phyloP scores from a whole-genome alignment of 2,888 invertebrate genomes.

The Gastracanthus pulcherrimus region DNA sequence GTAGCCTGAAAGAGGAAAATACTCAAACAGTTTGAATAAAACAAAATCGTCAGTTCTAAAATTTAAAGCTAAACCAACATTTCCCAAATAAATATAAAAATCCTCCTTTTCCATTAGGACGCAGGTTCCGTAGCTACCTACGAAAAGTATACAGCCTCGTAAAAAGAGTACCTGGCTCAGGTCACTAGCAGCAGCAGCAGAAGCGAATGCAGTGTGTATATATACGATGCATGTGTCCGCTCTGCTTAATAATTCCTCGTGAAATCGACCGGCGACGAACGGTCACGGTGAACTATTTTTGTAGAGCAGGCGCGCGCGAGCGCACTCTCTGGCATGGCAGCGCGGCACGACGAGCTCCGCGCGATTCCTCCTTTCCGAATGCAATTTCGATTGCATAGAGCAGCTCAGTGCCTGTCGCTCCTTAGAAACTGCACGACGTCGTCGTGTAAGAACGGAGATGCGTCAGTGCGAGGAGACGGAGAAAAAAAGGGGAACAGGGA shows the following conservation, averaged over 20 bases:
- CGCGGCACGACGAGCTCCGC: background rate
- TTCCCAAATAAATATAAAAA: too few species aligned
- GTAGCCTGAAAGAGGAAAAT: too few species aligned
- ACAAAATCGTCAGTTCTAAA: too few species aligned
- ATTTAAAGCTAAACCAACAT: too few species aligned
- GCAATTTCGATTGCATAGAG: slow-evolving; percentile 22
- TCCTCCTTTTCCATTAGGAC: too few species aligned
- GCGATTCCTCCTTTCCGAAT: slow-evolving; percentile 39
- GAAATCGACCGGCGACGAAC: slow-evolving; percentile 55
- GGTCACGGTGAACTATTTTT: slow-evolving; percentile 58
- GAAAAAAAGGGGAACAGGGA: background rate
- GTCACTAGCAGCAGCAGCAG: background rate
- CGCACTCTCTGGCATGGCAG: background rate
- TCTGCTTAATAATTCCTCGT: slow-evolving; percentile 57
- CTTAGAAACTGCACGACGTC: background rate
- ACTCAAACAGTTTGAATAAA: too few species aligned
- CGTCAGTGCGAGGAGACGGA: too few species aligned
- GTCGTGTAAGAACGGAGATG: too few species aligned
- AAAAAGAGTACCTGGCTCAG: background rate
- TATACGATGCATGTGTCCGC: slow-evolving; percentile 23
- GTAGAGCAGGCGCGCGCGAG: slow-evolving; percentile 37
- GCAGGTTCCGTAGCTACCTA: too few species aligned
- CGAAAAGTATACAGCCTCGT: too few species aligned
- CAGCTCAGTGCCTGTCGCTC: background rate
- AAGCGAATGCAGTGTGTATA: too few species aligned